These are phyloP conservation scores for Larimichthys polyactis DNA, from an alignment of 2,113 vertebrate genomes.

Conservation along the genomic window DNA sequence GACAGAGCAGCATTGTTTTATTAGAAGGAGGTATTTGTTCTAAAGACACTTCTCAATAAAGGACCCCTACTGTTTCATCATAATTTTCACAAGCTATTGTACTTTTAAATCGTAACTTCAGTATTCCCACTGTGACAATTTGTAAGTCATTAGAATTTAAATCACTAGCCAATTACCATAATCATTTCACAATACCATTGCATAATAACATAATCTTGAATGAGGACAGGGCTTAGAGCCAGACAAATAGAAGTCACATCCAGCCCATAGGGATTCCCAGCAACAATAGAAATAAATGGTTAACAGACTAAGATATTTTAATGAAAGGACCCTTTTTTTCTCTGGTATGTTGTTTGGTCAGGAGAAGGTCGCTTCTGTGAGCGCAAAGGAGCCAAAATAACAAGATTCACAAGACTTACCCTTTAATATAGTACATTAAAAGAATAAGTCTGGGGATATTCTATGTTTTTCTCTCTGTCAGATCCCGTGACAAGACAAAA, in stretches of 20 bases:
- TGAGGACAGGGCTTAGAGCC: background rate
- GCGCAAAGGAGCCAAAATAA: background rate
- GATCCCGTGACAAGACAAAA: background rate
- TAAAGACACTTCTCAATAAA: constrained; percentile 32
- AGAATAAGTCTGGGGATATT: background rate
- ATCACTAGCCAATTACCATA: constrained; percentile 33
- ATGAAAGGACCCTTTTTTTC: background rate
- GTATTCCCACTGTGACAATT: constrained; percentile 29
- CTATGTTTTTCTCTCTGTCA: background rate
- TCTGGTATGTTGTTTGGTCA: background rate
- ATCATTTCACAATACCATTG: constrained; percentile 28
- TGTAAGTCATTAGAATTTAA: constrained; percentile 40
- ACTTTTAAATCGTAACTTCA: constrained; percentile 20
- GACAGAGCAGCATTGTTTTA: constrained; percentile 61
- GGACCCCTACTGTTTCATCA: constrained; percentile 26
- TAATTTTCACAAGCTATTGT: constrained; percentile 39
- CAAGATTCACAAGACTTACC: no score
- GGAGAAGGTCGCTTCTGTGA: background rate
- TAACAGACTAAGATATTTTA: background rate
- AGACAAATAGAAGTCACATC: constrained; percentile 36
- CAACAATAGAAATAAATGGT: constrained; percentile 13
- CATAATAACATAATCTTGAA: constrained; percentile 45
- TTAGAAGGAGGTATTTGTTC: constrained; percentile 43
- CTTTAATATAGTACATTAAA: background rate
- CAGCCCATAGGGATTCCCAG: constrained; percentile 3